These are phyloP conservation scores for Eilema sororculum DNA, from an alignment of 2,888 invertebrate genomes.

Conservation along the genomic window DNA sequence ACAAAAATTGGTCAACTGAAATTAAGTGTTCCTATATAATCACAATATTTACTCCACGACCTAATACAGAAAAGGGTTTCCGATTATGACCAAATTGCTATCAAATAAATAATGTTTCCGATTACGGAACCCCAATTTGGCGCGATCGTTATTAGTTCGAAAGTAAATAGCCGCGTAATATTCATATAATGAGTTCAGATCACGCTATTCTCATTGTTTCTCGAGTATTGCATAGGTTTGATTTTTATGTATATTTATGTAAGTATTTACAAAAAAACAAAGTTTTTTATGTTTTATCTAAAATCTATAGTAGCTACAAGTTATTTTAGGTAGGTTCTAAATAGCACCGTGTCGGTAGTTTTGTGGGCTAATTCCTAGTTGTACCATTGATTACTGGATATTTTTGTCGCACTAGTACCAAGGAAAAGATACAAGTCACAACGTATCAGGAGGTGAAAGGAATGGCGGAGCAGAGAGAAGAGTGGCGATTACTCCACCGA, in stretches of 20 bases:
- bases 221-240: neutral
- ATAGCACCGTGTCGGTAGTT: neutral
- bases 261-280: neutral
- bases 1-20: neutral
- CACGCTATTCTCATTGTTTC: neutral
- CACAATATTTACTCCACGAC: neutral
- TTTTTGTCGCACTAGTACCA: no score
- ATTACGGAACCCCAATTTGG: slow-evolving; percentile 29
- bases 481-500: no score
- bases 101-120: slow-evolving; percentile 12
- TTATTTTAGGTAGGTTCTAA: no score
- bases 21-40: neutral
- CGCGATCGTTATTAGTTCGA: slow-evolving; percentile 24
- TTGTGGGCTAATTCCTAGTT: no score
- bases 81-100: neutral
- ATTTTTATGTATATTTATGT: neutral
- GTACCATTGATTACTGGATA: no score
- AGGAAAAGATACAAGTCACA: no score
- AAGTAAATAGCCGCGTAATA: slow-evolving; percentile 32
- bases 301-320: no score
- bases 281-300: no score
- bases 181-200: slow-evolving; percentile 28
- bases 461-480: no score
- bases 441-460: no score
- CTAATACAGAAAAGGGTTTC: neutral